Evolutionary conservation across 1,140 invertebrate species (phyloP), one percentile per base, ranked within the genome.

Genomic region (Batillaria attramentaria): DNA sequence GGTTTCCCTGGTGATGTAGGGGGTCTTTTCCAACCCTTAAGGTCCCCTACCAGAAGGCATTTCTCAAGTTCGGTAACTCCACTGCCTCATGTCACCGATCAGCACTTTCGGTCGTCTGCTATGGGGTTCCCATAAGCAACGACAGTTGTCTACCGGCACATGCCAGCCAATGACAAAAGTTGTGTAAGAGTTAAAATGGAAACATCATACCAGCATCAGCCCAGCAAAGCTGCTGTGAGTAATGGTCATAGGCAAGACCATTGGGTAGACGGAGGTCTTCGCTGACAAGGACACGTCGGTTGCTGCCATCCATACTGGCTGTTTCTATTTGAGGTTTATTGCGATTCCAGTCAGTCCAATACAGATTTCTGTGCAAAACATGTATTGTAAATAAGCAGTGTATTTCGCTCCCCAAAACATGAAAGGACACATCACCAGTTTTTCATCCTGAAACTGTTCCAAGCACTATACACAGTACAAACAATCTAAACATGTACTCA

Each of bases 291-390:
- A 91, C 86, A 75, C 87, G 84, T 60, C 98, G 92, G 1, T 94
- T 94, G 5, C 94, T 94, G 1, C 98, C 98, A 91, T 99, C 98
- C 93, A 98, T 94, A 89, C 97, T 96, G 2, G 97, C 94, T 92
- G 94, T 94, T 91, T 99, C 98, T 79, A 99, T 96, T 92, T 97
- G 98, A 0, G 98, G 97, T 60, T 93, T 91, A 1, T 92, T 91
- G n/a, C 98, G 93, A 89, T 98, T 95, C 98, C 98, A 99, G 88
- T 99, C 98, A 0, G 97, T 96, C 97, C 98, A 99, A 88, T 97
- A 99, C 20, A 70, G 18, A 16, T 70, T 43, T 13, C 68, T 70
- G 68, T 3, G 42, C 16, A 69, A 50, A 10, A 50, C 46, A n/a
- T n/a, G n/a, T n/a, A n/a, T n/a, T n/a, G n/a, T n/a, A n/a, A n/a